Evolutionary conservation across 2,888 invertebrate genomes (phyloP), one percentile per base, ranked within the genome.

Genomic region (Synergus laeviventris): DNA sequence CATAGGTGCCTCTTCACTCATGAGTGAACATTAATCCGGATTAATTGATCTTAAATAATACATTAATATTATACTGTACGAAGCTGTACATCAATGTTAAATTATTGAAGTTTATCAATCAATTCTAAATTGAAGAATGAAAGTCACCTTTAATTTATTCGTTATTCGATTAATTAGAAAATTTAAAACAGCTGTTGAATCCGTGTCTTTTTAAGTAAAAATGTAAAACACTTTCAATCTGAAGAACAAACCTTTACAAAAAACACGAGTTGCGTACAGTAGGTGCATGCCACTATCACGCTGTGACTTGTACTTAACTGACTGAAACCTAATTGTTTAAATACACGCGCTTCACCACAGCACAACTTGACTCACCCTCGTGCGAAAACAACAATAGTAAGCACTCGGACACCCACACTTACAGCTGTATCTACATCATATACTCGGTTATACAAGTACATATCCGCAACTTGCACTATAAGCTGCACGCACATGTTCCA

Each of bases 301-400:
- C 70, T 70, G 70, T 49, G 66, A 66, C 70, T 70, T 70, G 49
- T 70, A 70, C 70, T 70, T 70, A 70, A 70, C 70, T 70, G 70
- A 49, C 49, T 70, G 70, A 87, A 87, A 86, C 84, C 87, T 87
- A 87, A 87, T 87, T 87, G 87, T 87, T 87, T 84, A 83, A 82
- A 88, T 85, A 88, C 87, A 87, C 87, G 88, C 87, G 85, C 87
- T 87, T 84, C 86, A 84, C 82, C 82, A 83, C 86, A 84, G 82
- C 82, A 83, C 80, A 66, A 61, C 64, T 78, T 56, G 59, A 62
- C 60, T 76, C 75, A 21, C 77, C 42, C 77, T 70, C 56, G 74
- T 59, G 74, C 59, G 70, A 70, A 70, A 70, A 70, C 70, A 70
- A 70, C 70, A 70, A 70, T 70, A 49, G 66, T 49, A 70, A 45